Evolutionary conservation across 2,888 invertebrate genomes (phyloP).

Genomic region (Eupsilia transversa): DNA sequence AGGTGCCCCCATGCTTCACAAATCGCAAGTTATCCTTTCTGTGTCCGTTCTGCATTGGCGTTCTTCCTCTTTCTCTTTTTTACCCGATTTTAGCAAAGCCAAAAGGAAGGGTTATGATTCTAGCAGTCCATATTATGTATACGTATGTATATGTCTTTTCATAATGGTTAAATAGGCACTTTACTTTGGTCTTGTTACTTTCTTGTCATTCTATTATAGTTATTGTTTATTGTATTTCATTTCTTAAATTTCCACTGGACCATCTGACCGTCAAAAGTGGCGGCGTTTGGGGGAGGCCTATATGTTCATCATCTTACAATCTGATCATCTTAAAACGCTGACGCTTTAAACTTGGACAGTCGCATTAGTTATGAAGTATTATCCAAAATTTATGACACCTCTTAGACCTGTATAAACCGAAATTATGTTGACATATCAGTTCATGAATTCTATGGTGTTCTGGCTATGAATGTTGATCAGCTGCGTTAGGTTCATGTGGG

Average conservation of each 20-base stretch:
- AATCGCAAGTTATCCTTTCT: neutral
- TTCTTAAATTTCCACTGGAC: too few relatives aligned
- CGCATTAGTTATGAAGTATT: slow-evolving; percentile 70
- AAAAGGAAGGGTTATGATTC: too few relatives aligned
- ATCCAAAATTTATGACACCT: slow-evolving; percentile 76
- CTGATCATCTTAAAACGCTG: slow-evolving; percentile 15
- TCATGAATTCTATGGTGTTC: slow-evolving; percentile 73
- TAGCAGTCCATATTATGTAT: too few relatives aligned
- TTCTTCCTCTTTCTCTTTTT: neutral
- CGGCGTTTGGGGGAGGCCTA: too few relatives aligned
- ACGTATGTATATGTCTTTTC: neutral
- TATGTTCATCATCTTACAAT: too few relatives aligned
- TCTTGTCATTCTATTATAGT: neutral
- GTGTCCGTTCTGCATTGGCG: neutral
- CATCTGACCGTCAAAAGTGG: too few relatives aligned
- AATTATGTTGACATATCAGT: slow-evolving; percentile 80
- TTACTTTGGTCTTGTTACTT: neutral
- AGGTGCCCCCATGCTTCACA: too few relatives aligned
- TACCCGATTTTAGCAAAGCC: too few relatives aligned
- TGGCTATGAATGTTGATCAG: slow-evolving; percentile 27
- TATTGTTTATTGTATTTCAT: neutral
- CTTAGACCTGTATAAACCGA: slow-evolving; percentile 77
- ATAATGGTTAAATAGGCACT: neutral
- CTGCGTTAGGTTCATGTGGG: neutral
- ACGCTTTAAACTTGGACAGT: slow-evolving; percentile 15